These are phyloP conservation scores for Callosobruchus maculatus DNA, from an alignment of 2,888 invertebrate species.

Conservation along the genomic window DNA sequence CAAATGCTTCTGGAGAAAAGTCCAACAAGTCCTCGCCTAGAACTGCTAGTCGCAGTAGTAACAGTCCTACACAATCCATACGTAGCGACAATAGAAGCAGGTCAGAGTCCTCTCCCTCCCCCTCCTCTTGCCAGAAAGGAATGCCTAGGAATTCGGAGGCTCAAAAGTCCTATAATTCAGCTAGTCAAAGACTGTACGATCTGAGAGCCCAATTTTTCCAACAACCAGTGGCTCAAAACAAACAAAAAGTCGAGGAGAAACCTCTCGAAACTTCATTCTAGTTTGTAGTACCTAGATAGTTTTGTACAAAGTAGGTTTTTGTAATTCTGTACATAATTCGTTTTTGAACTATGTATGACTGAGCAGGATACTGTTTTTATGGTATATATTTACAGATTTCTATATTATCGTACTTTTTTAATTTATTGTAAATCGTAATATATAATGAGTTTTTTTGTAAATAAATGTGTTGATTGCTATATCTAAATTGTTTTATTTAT, in stretches of 20 bases:
- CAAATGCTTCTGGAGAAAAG: constrained; percentile 58
- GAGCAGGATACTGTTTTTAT: constrained; percentile 11
- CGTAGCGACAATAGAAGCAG: constrained; percentile 9
- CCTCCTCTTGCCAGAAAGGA: constrained; percentile 16
- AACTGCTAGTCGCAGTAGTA: constrained; percentile 36
- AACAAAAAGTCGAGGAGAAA: constrained; percentile 31
- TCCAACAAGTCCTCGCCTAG: constrained; percentile 19
- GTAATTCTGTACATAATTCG: neutral
- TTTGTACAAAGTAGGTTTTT: constrained; percentile 4
- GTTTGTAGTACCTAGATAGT: no score
- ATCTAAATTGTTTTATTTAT: no score
- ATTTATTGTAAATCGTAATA: constrained; percentile 41
- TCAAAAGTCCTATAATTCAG: constrained; percentile 21
- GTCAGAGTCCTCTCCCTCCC: constrained; percentile 10
- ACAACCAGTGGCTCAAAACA: constrained; percentile 15
- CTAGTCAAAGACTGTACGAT: constrained; percentile 55
- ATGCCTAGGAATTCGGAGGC: constrained; percentile 13
- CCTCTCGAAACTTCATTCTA: constrained; percentile 64
- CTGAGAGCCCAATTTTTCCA: constrained; percentile 60
- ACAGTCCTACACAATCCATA: constrained; percentile 7
- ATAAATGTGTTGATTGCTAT: constrained; percentile 25
- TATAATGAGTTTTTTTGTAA: constrained; percentile 33
- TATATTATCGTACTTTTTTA: constrained; percentile 14
- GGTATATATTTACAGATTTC: constrained; percentile 8
- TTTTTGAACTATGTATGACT: neutral